Evolutionary conservation across 2,113 vertebrate genomes (phyloP).

Genomic region (Scolopax mira): DNA sequence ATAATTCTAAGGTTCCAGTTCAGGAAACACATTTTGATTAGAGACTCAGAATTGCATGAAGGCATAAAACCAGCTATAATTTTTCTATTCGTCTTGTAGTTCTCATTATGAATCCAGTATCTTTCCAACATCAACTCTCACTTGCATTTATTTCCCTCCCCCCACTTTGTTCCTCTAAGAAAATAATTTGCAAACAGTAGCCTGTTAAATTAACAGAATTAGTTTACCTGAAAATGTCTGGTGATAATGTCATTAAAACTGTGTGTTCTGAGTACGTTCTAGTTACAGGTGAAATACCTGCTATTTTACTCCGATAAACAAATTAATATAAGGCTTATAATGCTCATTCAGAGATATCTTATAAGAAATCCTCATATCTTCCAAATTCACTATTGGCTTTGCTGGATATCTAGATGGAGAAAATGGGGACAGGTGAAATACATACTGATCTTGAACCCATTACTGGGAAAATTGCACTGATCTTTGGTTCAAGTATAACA

Average conservation of each 20-base stretch:
- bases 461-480: not conserved
- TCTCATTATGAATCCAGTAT: not conserved
- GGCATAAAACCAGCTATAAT: not conserved
- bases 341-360: not conserved
- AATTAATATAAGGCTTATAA: not conserved
- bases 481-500: not conserved
- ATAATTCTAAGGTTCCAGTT: constrained; percentile 14
- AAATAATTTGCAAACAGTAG: not conserved
- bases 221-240: constrained; percentile 13
- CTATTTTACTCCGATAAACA: not conserved
- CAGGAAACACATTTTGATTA: constrained; percentile 23
- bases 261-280: fast-evolving
- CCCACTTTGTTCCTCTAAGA: not conserved
- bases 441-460: fast-evolving
- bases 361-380: not conserved
- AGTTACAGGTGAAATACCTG: not conserved
- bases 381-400: not conserved
- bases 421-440: not conserved
- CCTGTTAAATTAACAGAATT: not conserved
- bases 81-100: not conserved
- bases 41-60: not conserved
- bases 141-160: not conserved
- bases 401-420: not conserved
- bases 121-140: not conserved
- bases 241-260: not conserved